Conservation (phyloP, 2,888 invertebrate species). For the Saturnia pavonia region DNA sequence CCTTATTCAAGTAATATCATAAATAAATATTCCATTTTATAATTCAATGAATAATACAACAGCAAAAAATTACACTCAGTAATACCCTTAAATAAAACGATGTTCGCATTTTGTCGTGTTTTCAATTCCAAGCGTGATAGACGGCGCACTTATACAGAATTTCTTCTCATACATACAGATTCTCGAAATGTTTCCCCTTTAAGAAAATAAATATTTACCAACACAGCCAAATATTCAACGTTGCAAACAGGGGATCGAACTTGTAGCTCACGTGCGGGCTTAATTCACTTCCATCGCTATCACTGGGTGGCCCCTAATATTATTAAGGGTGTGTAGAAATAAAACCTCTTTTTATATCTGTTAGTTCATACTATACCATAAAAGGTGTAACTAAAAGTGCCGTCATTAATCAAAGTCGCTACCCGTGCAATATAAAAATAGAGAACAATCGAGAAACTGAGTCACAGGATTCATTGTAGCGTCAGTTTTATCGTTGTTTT, state of each 20-base stretch:
- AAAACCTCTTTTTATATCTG: conserved; percentile 20
- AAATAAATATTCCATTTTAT: conserved; percentile 1
- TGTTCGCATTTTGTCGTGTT: conserved; percentile 17
- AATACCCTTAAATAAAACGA: conserved; percentile 14
- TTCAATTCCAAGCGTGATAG: conserved; percentile 31
- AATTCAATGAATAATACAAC: conserved; percentile 14
- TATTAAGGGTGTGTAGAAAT: conserved; percentile 23
- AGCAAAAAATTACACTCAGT: conserved; percentile 9
- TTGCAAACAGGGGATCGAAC: conserved; percentile 30
- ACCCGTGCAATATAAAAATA: conserved; percentile 8
- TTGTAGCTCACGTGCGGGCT: conserved; percentile 40
- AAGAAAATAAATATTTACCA: conserved; percentile 45
- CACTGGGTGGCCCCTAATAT: conserved; percentile 21
- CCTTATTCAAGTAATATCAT: background rate
- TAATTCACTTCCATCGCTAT: conserved; percentile 37
- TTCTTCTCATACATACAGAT: conserved; percentile 37
- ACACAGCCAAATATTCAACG: conserved; percentile 36
- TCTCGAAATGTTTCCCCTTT: conserved; percentile 40
- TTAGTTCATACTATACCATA: conserved; percentile 13
- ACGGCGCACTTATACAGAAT: conserved; percentile 38
- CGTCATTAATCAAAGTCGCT: conserved; percentile 18
- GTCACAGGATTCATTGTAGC: conserved; percentile 44
- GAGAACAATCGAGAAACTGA: conserved; percentile 32
- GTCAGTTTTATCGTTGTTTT: conserved; percentile 51
- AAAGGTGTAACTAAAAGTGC: conserved; percentile 14